Evolutionary conservation across 1,140 invertebrate genomes (phyloP).

Genomic region (Hypothenemus hampei): DNA sequence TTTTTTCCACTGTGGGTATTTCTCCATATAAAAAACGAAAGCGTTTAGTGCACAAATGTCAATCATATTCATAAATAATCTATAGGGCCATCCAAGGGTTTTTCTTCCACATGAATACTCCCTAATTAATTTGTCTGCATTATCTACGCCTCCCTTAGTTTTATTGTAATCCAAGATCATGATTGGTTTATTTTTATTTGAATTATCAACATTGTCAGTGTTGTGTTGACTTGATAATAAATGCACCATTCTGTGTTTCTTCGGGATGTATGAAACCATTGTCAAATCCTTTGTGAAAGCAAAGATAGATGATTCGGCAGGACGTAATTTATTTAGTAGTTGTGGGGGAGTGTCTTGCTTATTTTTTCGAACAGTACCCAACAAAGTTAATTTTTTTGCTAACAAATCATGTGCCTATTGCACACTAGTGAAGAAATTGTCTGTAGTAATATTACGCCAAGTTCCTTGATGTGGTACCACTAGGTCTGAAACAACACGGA

Average conservation of each 20-base stretch:
- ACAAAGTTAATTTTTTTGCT: slow-evolving; percentile 29
- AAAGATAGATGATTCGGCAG: slow-evolving; percentile 31
- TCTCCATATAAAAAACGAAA: slow-evolving; percentile 16
- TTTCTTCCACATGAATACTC: slow-evolving; percentile 20
- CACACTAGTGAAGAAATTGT: slow-evolving; percentile 25
- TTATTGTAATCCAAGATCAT: slow-evolving; percentile 26
- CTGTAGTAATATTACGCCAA: slow-evolving; percentile 16
- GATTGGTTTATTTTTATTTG: slow-evolving; percentile 14
- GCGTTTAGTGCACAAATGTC: slow-evolving; percentile 24
- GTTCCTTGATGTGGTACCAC: slow-evolving; percentile 8
- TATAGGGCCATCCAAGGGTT: slow-evolving; percentile 27
- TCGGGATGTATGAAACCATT: slow-evolving; percentile 33
- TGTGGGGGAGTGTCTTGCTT: slow-evolving; percentile 16
- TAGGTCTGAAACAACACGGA: slow-evolving; percentile 13
- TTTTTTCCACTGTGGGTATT: slow-evolving; percentile 23
- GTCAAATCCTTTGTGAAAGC: slow-evolving; percentile 33
- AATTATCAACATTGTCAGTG: slow-evolving; percentile 1
- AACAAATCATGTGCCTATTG: slow-evolving; percentile 30
- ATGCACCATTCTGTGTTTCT: slow-evolving; percentile 33
- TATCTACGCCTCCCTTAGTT: slow-evolving; percentile 23
- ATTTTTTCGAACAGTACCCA: slow-evolving; percentile 39
- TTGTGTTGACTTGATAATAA: slow-evolving; percentile 34
- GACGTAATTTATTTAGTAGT: slow-evolving; percentile 1
- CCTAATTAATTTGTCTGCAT: slow-evolving; percentile 17
- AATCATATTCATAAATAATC: slow-evolving; percentile 27